Evolutionary conservation across 53 echinoderm and acorn worm species (phyloP).

Genomic region (Henricia sp.): DNA sequence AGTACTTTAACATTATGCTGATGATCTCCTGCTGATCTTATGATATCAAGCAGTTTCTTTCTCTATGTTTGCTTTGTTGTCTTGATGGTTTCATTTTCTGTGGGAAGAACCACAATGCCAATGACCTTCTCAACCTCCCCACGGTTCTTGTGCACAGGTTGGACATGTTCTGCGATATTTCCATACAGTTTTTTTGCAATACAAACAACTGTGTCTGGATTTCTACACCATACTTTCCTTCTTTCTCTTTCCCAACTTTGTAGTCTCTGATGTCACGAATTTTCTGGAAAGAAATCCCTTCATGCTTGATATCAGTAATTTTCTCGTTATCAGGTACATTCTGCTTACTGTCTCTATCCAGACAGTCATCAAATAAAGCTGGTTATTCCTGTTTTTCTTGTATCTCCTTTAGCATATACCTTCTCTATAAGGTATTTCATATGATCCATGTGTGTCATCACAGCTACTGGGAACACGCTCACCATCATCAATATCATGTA

Average conservation of each 20-base stretch:
- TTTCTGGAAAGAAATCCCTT: slow-evolving; percentile 13
- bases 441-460: slow-evolving; percentile 29
- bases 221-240: slow-evolving; percentile 62
- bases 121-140: background rate
- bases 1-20: slow-evolving; percentile 56
- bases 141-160: slow-evolving; percentile 2
- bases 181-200: slow-evolving; percentile 27
- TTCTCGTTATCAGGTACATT: slow-evolving; percentile 5
- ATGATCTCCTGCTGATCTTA: slow-evolving; percentile 60
- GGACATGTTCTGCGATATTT: slow-evolving; percentile 11
- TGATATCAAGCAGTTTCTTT: slow-evolving; percentile 27
- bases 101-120: background rate
- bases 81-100: background rate
- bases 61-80: slow-evolving; percentile 14
- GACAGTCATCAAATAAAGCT: background rate
- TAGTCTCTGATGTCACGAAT: slow-evolving; percentile 37
- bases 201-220: slow-evolving; percentile 57
- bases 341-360: background rate
- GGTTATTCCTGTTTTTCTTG: background rate
- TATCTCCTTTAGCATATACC: background rate
- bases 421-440: background rate
- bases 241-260: slow-evolving; percentile 43
- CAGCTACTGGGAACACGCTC: background rate
- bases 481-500: slow-evolving; percentile 14
- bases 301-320: background rate